Conservation (phyloP, 2,888 invertebrate species). For the Muscina levida region DNA sequence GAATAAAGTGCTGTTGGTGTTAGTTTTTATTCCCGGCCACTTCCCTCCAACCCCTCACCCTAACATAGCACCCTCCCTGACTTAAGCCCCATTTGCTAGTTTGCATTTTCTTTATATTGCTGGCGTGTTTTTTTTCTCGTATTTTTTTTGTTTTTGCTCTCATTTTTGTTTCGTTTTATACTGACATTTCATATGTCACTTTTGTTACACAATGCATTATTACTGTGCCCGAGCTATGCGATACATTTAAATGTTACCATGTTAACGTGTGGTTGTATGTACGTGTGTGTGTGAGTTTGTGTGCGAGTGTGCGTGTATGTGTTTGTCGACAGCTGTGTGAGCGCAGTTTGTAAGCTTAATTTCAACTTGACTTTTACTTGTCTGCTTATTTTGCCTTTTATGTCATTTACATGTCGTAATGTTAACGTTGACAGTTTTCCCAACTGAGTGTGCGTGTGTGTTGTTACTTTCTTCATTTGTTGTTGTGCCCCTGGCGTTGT, state of each 20-base stretch:
- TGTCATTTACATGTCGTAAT: slow-evolving; percentile 61
- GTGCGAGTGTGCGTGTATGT: slow-evolving; percentile 10
- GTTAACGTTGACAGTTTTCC: slow-evolving; percentile 53
- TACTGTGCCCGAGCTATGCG: slow-evolving; percentile 15
- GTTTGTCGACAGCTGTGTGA: background rate
- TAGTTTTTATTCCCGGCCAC: background rate
- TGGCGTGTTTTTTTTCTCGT: no score
- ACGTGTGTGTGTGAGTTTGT: background rate
- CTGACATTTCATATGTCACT: slow-evolving; percentile 53
- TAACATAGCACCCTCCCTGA: background rate
- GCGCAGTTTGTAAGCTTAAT: slow-evolving; percentile 63
- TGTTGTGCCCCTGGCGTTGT: background rate
- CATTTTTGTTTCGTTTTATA: slow-evolving; percentile 65
- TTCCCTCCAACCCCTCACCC: slow-evolving; percentile 35
- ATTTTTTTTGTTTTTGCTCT: no score
- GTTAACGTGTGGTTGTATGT: slow-evolving; percentile 1
- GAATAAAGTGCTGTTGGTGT: slow-evolving; percentile 37
- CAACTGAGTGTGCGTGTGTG: slow-evolving; percentile 18
- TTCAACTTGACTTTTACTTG: slow-evolving; percentile 66
- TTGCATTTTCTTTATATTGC: slow-evolving; percentile 17
- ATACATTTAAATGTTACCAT: slow-evolving; percentile 6
- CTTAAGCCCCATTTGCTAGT: background rate
- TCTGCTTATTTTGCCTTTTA: slow-evolving; percentile 63
- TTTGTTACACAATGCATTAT: slow-evolving; percentile 56
- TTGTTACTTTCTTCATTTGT: background rate